Conservation (phyloP, 2,888 invertebrate genomes). For the Ennomos quercinarius region DNA sequence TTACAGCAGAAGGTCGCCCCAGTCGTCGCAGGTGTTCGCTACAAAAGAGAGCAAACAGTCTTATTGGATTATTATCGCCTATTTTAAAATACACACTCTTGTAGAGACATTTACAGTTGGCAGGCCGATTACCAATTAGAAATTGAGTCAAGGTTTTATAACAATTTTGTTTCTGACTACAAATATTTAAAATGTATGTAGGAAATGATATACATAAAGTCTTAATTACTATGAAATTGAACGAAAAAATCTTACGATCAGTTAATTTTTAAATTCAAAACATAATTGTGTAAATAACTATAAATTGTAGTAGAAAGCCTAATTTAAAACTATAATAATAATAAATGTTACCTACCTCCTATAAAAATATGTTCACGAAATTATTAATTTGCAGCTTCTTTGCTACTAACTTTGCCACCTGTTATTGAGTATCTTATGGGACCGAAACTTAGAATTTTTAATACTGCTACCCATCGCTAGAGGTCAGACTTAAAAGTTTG, state of each 20-base stretch:
- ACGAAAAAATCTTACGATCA: too few species aligned
- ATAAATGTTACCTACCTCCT: too few species aligned
- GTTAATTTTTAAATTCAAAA: too few species aligned
- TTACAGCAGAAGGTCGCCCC: constrained; percentile 49
- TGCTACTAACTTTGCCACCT: constrained; percentile 64
- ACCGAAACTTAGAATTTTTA: constrained; percentile 46
- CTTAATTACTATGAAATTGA: too few species aligned
- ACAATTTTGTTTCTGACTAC: neutral
- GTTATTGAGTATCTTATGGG: constrained; percentile 52
- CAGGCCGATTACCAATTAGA: constrained; percentile 26
- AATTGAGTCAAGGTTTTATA: constrained; percentile 18
- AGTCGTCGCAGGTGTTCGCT: constrained; percentile 61
- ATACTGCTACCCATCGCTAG: constrained; percentile 69
- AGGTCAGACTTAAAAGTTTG: constrained; percentile 71
- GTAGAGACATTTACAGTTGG: constrained; percentile 18
- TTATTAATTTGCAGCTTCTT: too few species aligned
- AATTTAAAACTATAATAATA: too few species aligned
- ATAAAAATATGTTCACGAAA: too few species aligned
- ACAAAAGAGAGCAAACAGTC: constrained; percentile 49
- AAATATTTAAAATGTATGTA: neutral
- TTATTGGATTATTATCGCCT: constrained; percentile 52
- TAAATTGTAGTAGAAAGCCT: too few species aligned
- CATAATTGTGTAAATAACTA: too few species aligned
- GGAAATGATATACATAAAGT: too few species aligned
- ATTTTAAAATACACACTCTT: constrained; percentile 25